Evolutionary conservation across 2,888 invertebrate genomes (phyloP), one percentile per base, ranked within the genome.

Genomic region (Pemphredon lugubris): DNA sequence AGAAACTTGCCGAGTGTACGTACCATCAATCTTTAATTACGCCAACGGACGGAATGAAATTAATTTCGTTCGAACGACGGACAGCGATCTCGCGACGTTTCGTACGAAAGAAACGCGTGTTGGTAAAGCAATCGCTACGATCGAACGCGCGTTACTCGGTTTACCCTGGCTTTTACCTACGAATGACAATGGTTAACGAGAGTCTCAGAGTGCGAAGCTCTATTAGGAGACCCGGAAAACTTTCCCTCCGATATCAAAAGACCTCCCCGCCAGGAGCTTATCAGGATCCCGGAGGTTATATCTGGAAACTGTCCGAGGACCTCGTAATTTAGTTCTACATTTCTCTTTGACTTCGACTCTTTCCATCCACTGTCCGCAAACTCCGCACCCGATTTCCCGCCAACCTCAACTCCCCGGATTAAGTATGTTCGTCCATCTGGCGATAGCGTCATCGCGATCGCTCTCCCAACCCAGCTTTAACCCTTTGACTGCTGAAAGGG

Each of bases 341-440:
- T 3, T 16, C 21, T 13, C 21, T 32, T 20, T 32, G 30, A 54
- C 18, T 37, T 18, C 21, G 9, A 13, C 1, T 4, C 5, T 23
- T 45, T 45, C 44, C 2, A 21, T 21, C 6, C 16, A 11, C 18
- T 6, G 18, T 42, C 9, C 14, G 39, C 2, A 5, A 13, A n/a
- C 7, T 11, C 39, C 39, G 39, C 1, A 0, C 13, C 6, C 16
- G 40, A 42, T 21, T 23, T 13, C 13, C 11, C 44, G 21, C n/a
- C n/a, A 2, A 2, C 4, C 2, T 11, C 16, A n/a, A 11, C 42
- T 54, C 16, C 6, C 16, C 18, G 13, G 30, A 65, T 66, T 66
- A 57, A 75, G 60, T 57, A 42, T 58, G 66, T 66, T 66, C 53
- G 63, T 69, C 50, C 59, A 37, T 50, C 59, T 26, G 54, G 37